Base-by-base conservation (phyloP, 2,797 vertebrate genomes). In the Coregonus sp. region DNA sequence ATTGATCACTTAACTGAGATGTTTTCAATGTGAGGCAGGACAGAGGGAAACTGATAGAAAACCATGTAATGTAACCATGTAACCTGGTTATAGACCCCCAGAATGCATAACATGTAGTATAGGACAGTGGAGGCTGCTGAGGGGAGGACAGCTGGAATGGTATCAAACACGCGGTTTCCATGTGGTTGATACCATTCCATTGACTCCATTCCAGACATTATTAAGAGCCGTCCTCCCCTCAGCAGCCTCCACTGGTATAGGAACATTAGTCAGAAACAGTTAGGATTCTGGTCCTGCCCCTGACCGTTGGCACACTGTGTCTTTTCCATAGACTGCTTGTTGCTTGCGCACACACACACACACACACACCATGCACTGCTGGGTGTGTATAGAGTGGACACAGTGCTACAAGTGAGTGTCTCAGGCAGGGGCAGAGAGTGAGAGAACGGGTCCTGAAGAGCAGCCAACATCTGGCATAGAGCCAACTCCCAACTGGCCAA, bases 261-360 rank as follows among this genome's bases (percentile, higher is more conserved):
- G 59, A 25, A 25, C 20, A 63, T 59, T 18, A 59, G 7, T 87
- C 15, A 81, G 80, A 84, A 84, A 75, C 84, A 63, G 87, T 91
- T 90, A 12, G 47, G 59, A 91, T 89, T 91, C 87, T 77, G 84
- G 88, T 77, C 90, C 82, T 75, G 35, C 80, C 74, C 81, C 4
- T 73, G 52, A n/a, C 20, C 11, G 33, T 75, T 82, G 86, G 85
- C 80, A 89, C 88, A 88, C 85, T 81, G 74, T 84, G 84, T 84
- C 25, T 88, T 75, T 4, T 65, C 65, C 65, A 31, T 14, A 33
- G 29, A 66, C 65, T 65, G 61, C 25, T 31, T 15, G 12, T 31
- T 59, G 18, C 56, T 20, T 59, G 56, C 20, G 56, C 54, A 65
- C 5, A 40, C 35, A 37, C 4, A 37, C 52, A 56, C 54, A 56